Percentiles rank a stretch among this genome's conserved stretches.
Evolutionary conservation across 2,888 invertebrate genomes (phyloP).

Genomic region (Endotricha flammealis): DNA sequence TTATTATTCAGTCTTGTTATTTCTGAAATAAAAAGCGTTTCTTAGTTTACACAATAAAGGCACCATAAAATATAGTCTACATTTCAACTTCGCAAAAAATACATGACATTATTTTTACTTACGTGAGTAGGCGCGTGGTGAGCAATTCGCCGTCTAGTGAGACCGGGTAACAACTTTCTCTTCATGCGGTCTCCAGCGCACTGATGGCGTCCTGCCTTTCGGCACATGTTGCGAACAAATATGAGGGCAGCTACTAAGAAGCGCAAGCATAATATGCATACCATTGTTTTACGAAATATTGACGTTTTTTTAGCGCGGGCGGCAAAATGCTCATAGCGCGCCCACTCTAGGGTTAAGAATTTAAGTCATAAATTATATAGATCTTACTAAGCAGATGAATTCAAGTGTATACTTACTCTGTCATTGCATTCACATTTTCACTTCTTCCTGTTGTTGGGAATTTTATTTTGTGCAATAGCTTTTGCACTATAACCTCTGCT

Average conservation of each 20-base stretch:
- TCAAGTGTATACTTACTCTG: no score
- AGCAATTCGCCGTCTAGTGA: conserved; percentile 14
- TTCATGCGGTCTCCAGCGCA: conserved; percentile 10
- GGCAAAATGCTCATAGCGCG: conserved; percentile 3
- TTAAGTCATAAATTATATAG: no score
- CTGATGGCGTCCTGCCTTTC: conserved; percentile 4
- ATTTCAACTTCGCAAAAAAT: conserved; percentile 13
- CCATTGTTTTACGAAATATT: no score
- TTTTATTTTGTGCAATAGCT: no score
- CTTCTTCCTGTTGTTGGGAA: no score
- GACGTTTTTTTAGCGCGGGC: not conserved
- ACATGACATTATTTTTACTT: conserved; percentile 12
- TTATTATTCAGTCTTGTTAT: no score
- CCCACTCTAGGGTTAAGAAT: conserved; percentile 1
- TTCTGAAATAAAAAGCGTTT: no score
- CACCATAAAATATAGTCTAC: conserved; percentile 13
- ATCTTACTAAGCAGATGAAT: no score
- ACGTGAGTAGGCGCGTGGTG: conserved; percentile 14
- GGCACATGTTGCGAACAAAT: not conserved
- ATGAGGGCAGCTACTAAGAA: not conserved
- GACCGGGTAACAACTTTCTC: conserved; percentile 6
- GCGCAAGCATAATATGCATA: no score
- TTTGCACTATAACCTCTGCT: no score
- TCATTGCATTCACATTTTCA: no score
- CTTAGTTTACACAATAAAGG: no score